Evolutionary conservation across 2,797 vertebrate species (phyloP), one percentile per base, ranked within the genome.

Genomic region (Lutjanus campechanus): DNA sequence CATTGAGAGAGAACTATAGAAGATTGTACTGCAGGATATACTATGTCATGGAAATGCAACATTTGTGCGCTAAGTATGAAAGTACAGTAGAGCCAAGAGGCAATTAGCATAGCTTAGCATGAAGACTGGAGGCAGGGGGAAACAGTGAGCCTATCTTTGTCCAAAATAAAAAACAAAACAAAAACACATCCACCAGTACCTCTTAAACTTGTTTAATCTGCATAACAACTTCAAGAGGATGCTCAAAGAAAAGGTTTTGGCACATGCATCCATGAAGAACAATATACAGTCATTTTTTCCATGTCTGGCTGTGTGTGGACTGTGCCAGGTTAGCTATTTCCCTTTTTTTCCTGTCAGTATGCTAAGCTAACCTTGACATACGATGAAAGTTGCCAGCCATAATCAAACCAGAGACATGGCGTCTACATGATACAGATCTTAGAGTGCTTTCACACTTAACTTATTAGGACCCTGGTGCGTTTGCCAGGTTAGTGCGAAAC

Each of bases 31-130:
- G 25, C 15, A 36, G 29, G 4, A n/a, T 4, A 4, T 36, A 36
- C 29, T 5, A 36, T 5, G 29, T 36, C 29, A 36, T 36, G 29
- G 29, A 4, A 36, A 36, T 36, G 29, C 29, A 36, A 36, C 29
- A 3, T 36, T 36, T 36, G 29, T 36, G 3, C 5, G 29, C 29
- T 36, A 36, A 4, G 5, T 36, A 36, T 36, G 29, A 5, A 36
- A 4, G 29, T 4, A 36, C 29, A 36, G 29, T 15, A 43, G n/a
- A 56, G 9, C 2, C 11, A 36, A 8, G 22, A 40, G 25, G 19
- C 25, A 60, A 40, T 69, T 46, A 56, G 20, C 53, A 17, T 16
- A 68, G 40, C 40, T 46, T 46, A 69, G 66, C 66, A 56, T 46
- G 12, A 46, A 12, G 20, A 44, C 40, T 49, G 13, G 7, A 17